Conservation (phyloP, 2,888 invertebrate genomes). For the Acanthosepion lycidas region DNA sequence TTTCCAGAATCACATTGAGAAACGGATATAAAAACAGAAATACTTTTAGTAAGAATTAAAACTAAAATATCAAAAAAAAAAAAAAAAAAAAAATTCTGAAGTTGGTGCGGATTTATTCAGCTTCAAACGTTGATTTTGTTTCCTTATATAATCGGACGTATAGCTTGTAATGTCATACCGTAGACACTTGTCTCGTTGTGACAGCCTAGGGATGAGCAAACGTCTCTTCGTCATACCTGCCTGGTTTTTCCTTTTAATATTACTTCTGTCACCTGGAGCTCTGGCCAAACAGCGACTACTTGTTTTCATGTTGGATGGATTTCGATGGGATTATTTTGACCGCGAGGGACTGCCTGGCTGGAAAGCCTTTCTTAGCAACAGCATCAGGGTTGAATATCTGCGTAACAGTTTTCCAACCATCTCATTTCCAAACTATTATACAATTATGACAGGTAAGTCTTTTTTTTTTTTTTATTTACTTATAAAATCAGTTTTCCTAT, state of each 20-base stretch:
- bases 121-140: background rate
- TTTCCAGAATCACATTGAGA: too few relatives aligned
- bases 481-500: background rate
- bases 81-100: background rate
- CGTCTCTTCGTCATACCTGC: background rate
- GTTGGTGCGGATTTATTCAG: background rate
- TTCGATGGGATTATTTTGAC: conserved; percentile 69
- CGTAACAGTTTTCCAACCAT: conserved; percentile 65
- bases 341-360: conserved; percentile 60
- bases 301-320: conserved; percentile 67
- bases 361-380: conserved; percentile 55
- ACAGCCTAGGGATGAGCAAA: background rate
- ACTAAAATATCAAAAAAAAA: background rate
- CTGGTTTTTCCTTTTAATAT: background rate
- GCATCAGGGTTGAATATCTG: conserved; percentile 64
- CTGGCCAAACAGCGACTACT: conserved; percentile 56
- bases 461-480: background rate
- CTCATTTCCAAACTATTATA: conserved; percentile 69
- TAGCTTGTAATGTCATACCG: background rate
- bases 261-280: background rate
- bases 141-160: background rate
- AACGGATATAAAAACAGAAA: too few relatives aligned
- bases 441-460: conserved; percentile 68
- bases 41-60: too few relatives aligned
- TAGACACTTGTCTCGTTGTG: background rate